Evolutionary conservation across 2,113 vertebrate genomes (phyloP).

Genomic region (Oncorhynchus keta): DNA sequence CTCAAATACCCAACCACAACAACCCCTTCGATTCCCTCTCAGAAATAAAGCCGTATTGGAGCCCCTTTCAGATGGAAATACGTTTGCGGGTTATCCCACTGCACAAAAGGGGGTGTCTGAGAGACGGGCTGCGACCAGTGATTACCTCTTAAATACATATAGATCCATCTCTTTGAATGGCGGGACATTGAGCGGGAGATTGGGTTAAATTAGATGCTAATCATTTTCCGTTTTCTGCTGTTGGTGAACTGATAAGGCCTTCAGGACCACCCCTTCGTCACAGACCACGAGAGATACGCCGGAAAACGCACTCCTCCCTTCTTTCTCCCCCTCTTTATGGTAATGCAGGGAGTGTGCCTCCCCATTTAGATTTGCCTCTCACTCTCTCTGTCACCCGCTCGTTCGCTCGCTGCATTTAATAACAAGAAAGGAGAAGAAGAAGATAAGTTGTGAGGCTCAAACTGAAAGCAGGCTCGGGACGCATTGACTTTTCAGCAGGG

Average conservation of each 20-base stretch:
- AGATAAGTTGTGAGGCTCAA: constrained; percentile 70
- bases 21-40: constrained; percentile 56
- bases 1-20: constrained; percentile 58
- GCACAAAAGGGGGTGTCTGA: constrained; percentile 39
- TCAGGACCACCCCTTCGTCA: constrained; percentile 51
- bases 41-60: constrained; percentile 57
- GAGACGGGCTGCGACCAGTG: constrained; percentile 53
- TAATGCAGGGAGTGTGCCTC: constrained; percentile 59
- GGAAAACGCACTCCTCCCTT: not conserved
- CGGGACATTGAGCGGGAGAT: constrained; percentile 59
- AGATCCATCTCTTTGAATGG: constrained; percentile 64
- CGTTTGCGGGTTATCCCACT: constrained; percentile 59
- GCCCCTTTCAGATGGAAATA: constrained; percentile 78
- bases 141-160: constrained; percentile 74
- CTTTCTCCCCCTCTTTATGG: constrained; percentile 50
- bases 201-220: constrained; percentile 80
- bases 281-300: constrained; percentile 36
- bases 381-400: constrained; percentile 58
- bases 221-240: constrained; percentile 72
- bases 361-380: constrained; percentile 59
- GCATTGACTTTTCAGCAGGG: constrained; percentile 55
- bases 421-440: constrained; percentile 54
- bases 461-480: constrained; percentile 63
- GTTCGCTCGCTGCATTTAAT: constrained; percentile 60
- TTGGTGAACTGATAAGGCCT: constrained; percentile 71